These are phyloP conservation scores for Catharus fuscescens DNA, from an alignment of 2,113 vertebrate genomes.

Conservation along the genomic window DNA sequence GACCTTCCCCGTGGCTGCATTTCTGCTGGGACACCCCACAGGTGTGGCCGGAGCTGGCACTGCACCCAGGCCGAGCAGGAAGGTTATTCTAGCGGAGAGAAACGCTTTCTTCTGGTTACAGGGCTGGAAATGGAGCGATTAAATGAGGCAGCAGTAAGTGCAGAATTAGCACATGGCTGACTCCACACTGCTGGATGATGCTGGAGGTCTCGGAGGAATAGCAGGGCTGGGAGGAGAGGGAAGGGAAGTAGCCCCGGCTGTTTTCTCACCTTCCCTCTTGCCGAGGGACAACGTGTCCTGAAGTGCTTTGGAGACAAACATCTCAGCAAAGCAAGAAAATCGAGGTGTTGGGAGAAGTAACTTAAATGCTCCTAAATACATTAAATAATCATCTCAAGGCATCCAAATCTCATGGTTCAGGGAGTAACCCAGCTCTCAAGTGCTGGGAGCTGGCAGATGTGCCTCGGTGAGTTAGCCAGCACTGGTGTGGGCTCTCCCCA, in stretches of 20 bases:
- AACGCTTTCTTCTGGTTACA: neutral
- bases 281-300: neutral
- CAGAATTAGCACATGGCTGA: constrained; percentile 29
- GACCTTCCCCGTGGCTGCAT: neutral
- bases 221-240: neutral
- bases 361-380: neutral
- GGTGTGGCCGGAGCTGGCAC: neutral
- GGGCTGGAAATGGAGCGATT: constrained; percentile 15
- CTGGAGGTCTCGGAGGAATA: neutral
- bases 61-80: neutral
- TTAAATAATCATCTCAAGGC: neutral
- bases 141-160: constrained; percentile 19
- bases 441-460: neutral
- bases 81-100: neutral
- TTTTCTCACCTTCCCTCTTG: neutral
- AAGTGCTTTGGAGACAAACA: neutral
- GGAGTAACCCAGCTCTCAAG: neutral
- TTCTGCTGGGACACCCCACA: neutral
- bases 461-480: neutral
- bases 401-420: neutral
- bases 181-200: neutral
- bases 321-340: neutral
- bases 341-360: neutral
- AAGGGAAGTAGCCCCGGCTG: neutral
- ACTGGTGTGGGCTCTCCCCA: neutral